Conservation (phyloP, 2,113 vertebrate species). For the Symphodus melops region DNA sequence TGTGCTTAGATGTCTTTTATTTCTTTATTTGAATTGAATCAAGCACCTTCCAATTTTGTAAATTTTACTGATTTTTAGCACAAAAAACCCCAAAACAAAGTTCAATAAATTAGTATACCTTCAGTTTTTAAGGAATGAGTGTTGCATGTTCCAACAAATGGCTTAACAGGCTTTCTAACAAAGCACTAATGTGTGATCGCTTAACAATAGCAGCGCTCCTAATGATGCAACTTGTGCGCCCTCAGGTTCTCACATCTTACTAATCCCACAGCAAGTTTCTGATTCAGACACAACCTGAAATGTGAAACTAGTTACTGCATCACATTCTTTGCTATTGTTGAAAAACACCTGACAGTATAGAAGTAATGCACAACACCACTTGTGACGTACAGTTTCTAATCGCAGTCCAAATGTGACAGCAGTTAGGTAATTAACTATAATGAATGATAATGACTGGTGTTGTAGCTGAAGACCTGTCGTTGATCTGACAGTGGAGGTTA, state of each 20-base stretch:
- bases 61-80: background rate
- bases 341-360: constrained; percentile 1
- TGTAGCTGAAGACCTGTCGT: constrained; percentile 7
- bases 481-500: constrained; percentile 50
- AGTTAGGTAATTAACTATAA: constrained; percentile 34
- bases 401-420: constrained; percentile 2
- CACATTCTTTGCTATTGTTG: background rate
- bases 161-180: background rate
- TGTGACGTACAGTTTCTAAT: background rate
- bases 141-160: background rate
- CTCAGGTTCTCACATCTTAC: background rate
- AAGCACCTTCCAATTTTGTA: background rate
- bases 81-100: background rate
- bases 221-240: constrained; percentile 2
- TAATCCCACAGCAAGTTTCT: background rate
- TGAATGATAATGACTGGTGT: constrained; percentile 51
- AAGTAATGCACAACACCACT: background rate
- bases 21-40: background rate
- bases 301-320: background rate
- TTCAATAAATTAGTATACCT: background rate
- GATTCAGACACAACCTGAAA: background rate
- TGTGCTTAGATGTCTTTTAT: no score
- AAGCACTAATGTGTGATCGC: background rate
- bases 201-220: background rate
- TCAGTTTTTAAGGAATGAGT: background rate